Conservation (phyloP, 2,113 vertebrate species). For the Ammodytes dubius region DNA sequence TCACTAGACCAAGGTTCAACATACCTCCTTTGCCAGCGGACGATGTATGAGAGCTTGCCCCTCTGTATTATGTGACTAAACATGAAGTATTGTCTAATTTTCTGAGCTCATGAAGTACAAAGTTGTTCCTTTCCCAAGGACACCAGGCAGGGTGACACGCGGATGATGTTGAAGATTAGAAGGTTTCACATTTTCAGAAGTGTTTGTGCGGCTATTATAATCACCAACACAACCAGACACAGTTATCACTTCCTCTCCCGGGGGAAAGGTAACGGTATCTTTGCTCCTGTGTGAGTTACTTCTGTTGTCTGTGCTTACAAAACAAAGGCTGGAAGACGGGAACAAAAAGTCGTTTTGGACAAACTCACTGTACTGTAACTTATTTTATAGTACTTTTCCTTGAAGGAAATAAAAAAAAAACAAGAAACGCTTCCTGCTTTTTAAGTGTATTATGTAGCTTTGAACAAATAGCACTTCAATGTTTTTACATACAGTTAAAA, state of each 20-base stretch:
- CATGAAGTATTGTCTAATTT: constrained; percentile 91
- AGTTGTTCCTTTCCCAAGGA: constrained; percentile 81
- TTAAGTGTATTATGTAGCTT: constrained; percentile 96
- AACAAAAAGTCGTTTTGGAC: constrained; percentile 96
- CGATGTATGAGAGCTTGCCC: constrained; percentile 90
- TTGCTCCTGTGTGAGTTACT: constrained; percentile 89
- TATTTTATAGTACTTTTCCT: constrained; percentile 99
- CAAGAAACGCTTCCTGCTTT: constrained; percentile 86
- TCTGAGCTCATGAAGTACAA: constrained; percentile 92
- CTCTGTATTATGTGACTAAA: constrained; percentile 81
- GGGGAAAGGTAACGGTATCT: constrained; percentile 87
- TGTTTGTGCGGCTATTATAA: constrained; percentile 71
- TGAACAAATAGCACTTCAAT: constrained; percentile 96
- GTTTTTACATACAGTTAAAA: constrained; percentile 94
- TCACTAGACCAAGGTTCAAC: constrained; percentile 98
- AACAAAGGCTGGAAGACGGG: constrained; percentile 94
- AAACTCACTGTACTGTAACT: constrained; percentile 99
- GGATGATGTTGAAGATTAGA: constrained; percentile 86
- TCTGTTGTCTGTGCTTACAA: constrained; percentile 90
- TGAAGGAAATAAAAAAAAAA: constrained; percentile 92
- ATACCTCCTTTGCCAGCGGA: constrained; percentile 97
- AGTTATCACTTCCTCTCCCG: constrained; percentile 88
- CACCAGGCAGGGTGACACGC: constrained; percentile 85
- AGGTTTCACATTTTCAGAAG: constrained; percentile 69
- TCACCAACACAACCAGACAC: constrained; percentile 84